Conservation (phyloP, 2,113 vertebrate genomes). For the Trematocara marginatum region DNA sequence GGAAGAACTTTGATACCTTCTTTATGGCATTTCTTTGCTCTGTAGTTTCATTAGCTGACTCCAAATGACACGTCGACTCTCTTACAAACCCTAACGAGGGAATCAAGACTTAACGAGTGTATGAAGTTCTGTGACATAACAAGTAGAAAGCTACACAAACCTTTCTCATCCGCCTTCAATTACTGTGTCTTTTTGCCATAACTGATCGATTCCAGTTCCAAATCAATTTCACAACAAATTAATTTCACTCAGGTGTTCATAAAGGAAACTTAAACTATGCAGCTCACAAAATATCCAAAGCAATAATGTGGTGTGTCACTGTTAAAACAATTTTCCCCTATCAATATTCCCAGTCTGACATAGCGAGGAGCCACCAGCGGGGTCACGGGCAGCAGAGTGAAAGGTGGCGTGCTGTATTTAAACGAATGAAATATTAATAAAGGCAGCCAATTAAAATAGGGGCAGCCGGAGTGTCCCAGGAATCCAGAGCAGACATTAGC, state of each 20-base stretch:
- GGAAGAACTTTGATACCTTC: not conserved
- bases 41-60: not conserved
- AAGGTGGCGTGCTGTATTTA: constrained; percentile 54
- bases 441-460: constrained; percentile 59
- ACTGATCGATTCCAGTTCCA: not conserved
- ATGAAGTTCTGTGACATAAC: not conserved
- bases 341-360: constrained; percentile 12
- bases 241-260: not conserved
- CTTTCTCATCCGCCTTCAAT: not conserved
- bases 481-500: constrained; percentile 54
- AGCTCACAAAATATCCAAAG: not conserved
- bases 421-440: constrained; percentile 63
- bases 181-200: not conserved
- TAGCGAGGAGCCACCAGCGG: not conserved
- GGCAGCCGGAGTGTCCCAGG: constrained; percentile 41
- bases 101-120: not conserved
- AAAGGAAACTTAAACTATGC: not conserved
- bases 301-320: not conserved
- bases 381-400: constrained; percentile 30
- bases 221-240: not conserved
- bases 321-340: not conserved
- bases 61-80: not conserved
- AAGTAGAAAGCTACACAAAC: not conserved
- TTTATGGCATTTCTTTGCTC: not conserved
- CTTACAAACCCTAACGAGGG: not conserved